Conservation (phyloP, 2,113 vertebrate genomes). For the Amphiprion percula region DNA sequence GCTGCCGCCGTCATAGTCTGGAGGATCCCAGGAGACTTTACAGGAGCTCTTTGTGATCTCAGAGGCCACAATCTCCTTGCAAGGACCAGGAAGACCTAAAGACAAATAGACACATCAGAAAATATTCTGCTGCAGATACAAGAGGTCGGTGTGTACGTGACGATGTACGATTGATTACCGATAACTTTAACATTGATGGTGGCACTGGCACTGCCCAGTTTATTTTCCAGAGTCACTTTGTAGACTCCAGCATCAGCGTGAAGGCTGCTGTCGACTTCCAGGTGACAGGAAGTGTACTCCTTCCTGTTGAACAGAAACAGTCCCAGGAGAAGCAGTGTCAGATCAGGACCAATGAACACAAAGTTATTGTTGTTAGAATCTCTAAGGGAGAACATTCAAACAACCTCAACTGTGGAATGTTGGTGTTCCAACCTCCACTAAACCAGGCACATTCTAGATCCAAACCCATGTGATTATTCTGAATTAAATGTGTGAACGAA, state of each 20-base stretch:
- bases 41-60: conserved; percentile 96
- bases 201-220: conserved; percentile 91
- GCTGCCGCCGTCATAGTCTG: conserved; percentile 95
- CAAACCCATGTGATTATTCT: too few species aligned
- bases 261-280: conserved; percentile 91
- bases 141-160: fast-evolving
- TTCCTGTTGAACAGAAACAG: conserved; percentile 52
- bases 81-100: conserved; percentile 94
- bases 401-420: too few species aligned
- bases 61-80: conserved; percentile 93
- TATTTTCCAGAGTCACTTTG: conserved; percentile 96
- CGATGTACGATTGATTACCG: conserved; percentile 81
- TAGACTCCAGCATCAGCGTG: conserved; percentile 94
- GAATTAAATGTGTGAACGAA: too few species aligned
- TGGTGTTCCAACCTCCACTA: too few species aligned
- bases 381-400: too few species aligned
- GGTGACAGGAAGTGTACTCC: conserved; percentile 89
- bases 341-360: too few species aligned
- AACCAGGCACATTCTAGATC: too few species aligned
- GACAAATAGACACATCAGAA: conserved; percentile 2
- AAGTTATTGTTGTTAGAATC: too few species aligned
- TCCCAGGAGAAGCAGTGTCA: too few species aligned
- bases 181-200: conserved; percentile 98
- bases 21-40: conserved; percentile 97
- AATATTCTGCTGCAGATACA: neutral